Evolutionary conservation across 2,113 vertebrate species (phyloP).

Genomic region (Scomber japonicus): DNA sequence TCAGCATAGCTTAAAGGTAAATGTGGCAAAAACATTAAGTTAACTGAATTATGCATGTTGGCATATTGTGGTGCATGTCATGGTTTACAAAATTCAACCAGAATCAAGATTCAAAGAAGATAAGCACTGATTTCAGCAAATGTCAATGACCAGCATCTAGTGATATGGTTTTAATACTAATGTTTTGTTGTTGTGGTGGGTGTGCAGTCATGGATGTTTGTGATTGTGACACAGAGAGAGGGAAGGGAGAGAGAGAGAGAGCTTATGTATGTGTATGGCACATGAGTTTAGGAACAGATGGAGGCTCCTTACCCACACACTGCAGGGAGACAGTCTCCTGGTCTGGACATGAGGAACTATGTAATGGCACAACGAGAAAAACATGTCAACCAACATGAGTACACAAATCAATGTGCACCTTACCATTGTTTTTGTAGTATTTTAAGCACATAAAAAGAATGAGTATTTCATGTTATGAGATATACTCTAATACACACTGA

Average conservation of each 20-base stretch:
- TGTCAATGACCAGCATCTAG: not conserved
- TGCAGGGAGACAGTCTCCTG: constrained; percentile 74
- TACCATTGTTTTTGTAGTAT: not conserved
- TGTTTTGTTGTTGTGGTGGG: not conserved
- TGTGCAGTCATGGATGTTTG: not conserved
- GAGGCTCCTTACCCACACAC: constrained; percentile 78
- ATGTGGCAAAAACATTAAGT: no score
- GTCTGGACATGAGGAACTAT: constrained; percentile 73
- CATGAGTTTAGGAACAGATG: constrained; percentile 61
- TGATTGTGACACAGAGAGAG: not conserved
- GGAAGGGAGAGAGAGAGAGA: constrained; percentile 5
- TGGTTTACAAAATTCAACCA: not conserved
- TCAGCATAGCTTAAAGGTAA: no score
- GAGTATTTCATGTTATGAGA: not conserved
- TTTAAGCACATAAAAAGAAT: not conserved
- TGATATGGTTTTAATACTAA: not conserved
- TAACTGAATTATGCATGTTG: no score
- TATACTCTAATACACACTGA: not conserved
- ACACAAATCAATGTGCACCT: not conserved
- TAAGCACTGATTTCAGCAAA: no score
- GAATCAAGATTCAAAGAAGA: not conserved
- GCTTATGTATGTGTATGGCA: constrained; percentile 20
- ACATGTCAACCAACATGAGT: constrained; percentile 5
- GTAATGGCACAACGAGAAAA: constrained; percentile 34
- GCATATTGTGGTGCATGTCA: no score